Conservation (phyloP, 2,797 vertebrate species). For the Urosaurus nigricauda region DNA sequence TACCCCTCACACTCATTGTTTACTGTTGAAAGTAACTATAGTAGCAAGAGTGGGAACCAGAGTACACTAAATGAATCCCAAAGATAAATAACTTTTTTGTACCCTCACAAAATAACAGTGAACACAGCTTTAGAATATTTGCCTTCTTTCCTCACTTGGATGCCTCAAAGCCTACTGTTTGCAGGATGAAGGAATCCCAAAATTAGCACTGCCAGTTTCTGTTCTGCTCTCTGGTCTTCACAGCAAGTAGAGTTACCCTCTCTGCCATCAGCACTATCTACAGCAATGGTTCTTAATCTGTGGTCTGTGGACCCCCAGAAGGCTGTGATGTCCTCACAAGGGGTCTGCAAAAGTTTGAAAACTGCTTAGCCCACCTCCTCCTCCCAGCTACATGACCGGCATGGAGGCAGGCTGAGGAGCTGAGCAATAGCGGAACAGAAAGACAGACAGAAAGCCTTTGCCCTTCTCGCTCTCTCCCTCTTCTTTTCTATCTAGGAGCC, state of each 20-base stretch:
- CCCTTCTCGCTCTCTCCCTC: no score
- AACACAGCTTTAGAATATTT: background rate
- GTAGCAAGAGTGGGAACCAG: background rate
- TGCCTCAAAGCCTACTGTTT: background rate
- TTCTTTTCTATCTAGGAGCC: no score
- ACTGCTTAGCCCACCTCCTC: no score
- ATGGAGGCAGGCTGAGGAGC: no score
- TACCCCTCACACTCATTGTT: background rate
- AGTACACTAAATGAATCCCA: background rate
- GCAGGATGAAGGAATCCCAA: background rate
- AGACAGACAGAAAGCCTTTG: no score
- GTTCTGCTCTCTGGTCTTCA: background rate
- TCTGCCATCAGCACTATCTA: background rate
- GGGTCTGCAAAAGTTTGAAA: no score
- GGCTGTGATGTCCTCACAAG: no score
- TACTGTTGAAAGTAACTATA: background rate
- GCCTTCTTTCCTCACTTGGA: background rate
- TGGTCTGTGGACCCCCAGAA: no score
- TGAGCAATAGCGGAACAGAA: no score
- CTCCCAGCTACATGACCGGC: no score
- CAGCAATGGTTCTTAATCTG: no score
- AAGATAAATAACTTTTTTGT: background rate
- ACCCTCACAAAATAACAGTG: conserved; percentile 5
- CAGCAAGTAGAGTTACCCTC: background rate
- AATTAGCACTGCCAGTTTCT: background rate